A percentile compares a stretch with the other conserved stretches of the same genome.
Evolutionary conservation across 2,797 vertebrate species (phyloP).

Genomic region (Vipera ursinii): DNA sequence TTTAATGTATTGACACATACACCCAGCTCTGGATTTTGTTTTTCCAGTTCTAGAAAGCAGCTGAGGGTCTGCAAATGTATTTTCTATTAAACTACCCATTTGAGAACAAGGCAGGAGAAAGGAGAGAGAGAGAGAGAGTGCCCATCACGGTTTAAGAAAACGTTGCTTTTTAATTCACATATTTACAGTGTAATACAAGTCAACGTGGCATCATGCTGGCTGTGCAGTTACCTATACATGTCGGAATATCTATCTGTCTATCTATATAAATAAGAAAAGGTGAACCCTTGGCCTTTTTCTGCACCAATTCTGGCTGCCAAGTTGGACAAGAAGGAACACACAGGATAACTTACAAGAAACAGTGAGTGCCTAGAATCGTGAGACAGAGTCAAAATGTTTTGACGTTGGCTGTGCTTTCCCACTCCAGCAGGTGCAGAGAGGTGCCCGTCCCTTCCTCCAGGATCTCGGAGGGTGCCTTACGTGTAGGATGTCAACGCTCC

Average conservation of each 20-base stretch:
- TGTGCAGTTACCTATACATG: neutral
- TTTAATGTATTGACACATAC: no score
- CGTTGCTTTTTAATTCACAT: neutral
- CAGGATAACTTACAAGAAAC: neutral
- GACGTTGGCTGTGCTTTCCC: neutral
- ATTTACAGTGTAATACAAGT: neutral
- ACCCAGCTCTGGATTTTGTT: neutral
- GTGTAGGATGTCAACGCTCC: rapidly evolving
- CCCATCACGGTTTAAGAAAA: neutral
- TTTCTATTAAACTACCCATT: neutral
- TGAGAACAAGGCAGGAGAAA: neutral
- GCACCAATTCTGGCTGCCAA: neutral
- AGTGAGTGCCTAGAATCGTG: neutral
- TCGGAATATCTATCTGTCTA: neutral
- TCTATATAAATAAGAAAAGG: neutral
- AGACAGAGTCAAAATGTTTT: neutral
- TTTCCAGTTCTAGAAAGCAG: neutral
- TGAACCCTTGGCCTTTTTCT: no score
- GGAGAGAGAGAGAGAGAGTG: no score
- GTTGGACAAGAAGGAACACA: neutral
- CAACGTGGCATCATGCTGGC: neutral
- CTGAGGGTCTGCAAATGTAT: neutral
- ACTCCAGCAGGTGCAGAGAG: neutral
- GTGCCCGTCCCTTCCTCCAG: rapidly evolving
- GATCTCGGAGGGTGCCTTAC: neutral